A percentile compares a stretch with the other conserved stretches of the same genome.
phyloP scores from a whole-genome alignment of 92 coral and sea anemone genomes.

The Porites lobata region DNA sequence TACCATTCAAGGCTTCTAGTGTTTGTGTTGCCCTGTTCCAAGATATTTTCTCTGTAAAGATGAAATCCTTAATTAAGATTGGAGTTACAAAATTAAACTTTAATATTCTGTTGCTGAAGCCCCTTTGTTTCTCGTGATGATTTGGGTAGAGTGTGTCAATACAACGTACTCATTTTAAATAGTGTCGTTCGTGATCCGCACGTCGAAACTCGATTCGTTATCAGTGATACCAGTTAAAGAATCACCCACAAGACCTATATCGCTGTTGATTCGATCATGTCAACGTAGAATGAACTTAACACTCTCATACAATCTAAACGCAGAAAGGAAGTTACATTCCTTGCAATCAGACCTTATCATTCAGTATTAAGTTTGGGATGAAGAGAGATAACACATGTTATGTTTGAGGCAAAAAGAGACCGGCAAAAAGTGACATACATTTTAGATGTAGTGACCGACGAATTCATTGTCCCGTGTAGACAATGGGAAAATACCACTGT shows the following conservation, averaged over 20 bases:
- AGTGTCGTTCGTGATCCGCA: background rate
- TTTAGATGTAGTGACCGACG: background rate
- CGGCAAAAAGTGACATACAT: background rate
- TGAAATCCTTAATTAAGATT: too few relatives aligned
- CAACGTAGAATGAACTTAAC: constrained; percentile 2
- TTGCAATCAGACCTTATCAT: background rate
- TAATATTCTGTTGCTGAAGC: too few relatives aligned
- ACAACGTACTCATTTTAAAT: constrained; percentile 7
- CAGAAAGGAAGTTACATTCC: constrained; percentile 11
- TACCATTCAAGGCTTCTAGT: too few relatives aligned
- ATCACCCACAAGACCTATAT: background rate
- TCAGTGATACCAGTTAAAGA: background rate
- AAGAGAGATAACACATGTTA: background rate
- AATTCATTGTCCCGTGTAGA: background rate
- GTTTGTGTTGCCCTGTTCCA: too few relatives aligned
- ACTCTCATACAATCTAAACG: constrained; percentile 14
- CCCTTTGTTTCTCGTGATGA: constrained; percentile 4
- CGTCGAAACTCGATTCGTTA: background rate
- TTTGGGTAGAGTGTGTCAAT: background rate
- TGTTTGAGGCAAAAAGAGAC: background rate
- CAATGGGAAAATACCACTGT: background rate
- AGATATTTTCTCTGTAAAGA: too few relatives aligned
- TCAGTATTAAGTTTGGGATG: background rate
- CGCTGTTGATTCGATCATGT: background rate
- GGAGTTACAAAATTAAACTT: too few relatives aligned